Conservation (phyloP, 2,888 invertebrate genomes). For the Ptycholaimellus sp. region DNA sequence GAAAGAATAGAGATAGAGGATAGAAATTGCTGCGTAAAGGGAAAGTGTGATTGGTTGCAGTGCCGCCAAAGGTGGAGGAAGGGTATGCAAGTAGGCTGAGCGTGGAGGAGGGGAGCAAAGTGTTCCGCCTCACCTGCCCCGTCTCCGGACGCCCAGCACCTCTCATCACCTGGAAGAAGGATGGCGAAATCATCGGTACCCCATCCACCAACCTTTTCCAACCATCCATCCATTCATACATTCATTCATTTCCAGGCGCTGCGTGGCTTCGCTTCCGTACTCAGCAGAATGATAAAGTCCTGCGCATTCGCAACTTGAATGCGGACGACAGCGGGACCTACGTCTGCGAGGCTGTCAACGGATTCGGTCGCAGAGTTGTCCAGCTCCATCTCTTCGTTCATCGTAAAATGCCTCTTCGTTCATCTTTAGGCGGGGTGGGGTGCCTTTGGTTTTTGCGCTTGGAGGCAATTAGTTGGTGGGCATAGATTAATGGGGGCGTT, state of each 20-base stretch:
- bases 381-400: conserved; percentile 17
- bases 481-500: not conserved
- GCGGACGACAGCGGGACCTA: conserved; percentile 17
- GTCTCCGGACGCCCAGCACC: not conserved
- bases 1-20: no score
- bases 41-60: no score
- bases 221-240: no score
- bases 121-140: not conserved
- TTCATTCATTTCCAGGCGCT: no score
- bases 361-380: conserved; percentile 17
- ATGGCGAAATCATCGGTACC: not conserved
- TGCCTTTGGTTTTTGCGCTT: no score
- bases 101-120: no score
- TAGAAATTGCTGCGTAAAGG: no score
- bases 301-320: conserved; percentile 16
- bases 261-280: not conserved
- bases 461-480: not conserved
- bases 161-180: not conserved
- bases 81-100: no score
- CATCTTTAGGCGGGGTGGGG: no score
- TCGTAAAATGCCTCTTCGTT: no score
- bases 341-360: conserved; percentile 19
- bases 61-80: no score
- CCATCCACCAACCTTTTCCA: no score
- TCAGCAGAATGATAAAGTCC: not conserved